These are phyloP conservation scores for Drosophila macrospina DNA, from an alignment of 2,888 invertebrate genomes.

Conservation along the genomic window DNA sequence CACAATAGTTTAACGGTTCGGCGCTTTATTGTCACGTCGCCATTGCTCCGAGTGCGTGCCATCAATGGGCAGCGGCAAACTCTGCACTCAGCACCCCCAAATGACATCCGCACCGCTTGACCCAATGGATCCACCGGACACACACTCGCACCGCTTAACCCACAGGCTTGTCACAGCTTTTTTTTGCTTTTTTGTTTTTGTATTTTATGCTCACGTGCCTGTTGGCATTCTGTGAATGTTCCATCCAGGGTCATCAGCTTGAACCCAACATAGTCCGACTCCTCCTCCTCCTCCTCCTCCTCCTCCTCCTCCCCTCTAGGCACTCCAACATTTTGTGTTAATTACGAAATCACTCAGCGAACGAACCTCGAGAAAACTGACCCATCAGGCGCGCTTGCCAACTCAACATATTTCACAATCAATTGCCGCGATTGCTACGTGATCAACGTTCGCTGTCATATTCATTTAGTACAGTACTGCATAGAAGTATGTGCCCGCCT, in stretches of 20 bases:
- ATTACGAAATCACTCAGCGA: conserved; percentile 78
- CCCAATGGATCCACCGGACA: too few species aligned
- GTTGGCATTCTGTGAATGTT: conserved; percentile 36
- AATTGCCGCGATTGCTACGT: conserved; percentile 62
- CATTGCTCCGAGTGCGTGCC: conserved; percentile 56
- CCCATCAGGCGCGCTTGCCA: conserved; percentile 43
- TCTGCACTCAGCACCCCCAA: conserved; percentile 34
- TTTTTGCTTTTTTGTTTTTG: too few species aligned
- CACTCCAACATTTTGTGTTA: conserved; percentile 63
- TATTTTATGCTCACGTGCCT: conserved; percentile 62
- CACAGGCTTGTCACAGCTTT: conserved; percentile 49
- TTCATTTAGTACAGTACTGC: conserved; percentile 3
- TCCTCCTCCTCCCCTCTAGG: not conserved
- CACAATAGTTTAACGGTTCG: conserved; percentile 82
- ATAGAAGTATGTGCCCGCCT: conserved; percentile 23
- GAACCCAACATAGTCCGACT: conserved; percentile 16
- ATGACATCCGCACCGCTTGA: conserved; percentile 24
- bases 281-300: not conserved
- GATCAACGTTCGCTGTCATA: conserved; percentile 54
- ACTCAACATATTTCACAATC: conserved; percentile 69
- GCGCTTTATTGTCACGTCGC: conserved; percentile 81
- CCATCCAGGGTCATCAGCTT: conserved; percentile 12
- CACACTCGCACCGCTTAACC: too few species aligned
- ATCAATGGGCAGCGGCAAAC: conserved; percentile 56
- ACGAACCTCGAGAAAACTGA: conserved; percentile 37